Evolutionary conservation across 2,888 invertebrate genomes (phyloP), one percentile per base, ranked within the genome.

Genomic region (Lacanobia oleracea): DNA sequence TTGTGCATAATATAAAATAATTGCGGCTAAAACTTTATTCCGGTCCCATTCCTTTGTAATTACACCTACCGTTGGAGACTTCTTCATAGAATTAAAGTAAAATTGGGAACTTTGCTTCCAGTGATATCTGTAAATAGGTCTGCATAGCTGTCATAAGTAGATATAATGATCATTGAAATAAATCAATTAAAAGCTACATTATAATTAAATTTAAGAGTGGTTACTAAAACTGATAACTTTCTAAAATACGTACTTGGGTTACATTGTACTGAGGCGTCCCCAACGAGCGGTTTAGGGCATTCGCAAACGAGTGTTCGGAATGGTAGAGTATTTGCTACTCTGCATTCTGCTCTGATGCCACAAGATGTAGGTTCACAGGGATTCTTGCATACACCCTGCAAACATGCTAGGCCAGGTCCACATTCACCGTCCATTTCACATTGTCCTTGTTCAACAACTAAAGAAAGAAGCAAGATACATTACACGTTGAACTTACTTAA

Each of bases 261-360:
- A 92, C 99, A 99, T 92, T 98, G 97, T 79, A 97, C 97, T 85
- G 98, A 98, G 14, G 99, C 98, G 92, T 99, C 98, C 82, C 99
- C 99, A 84, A 97, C 96, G 87, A 97, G 98, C 77, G 98, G 98
- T 75, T 97, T 97, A 77, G 98, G 97, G 90, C 99, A 99, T 89
- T 98, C 97, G 91, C 99, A 99, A 74, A 98, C 97, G 97, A 99
- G 98, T 10, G 98, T 98, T 84, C 98, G 97, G 93, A 98, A 96
- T 9, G 99, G 99, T 80, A 98, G 93, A 0, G 98, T 98, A 88
- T 98, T 98, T 37, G 98, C 97, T 14, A 99, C 98, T 12, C 97
- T 97, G 90, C 99, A 99, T 83, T 97, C 97, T 0, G 99, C 98
- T 89, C 98, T 97, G 51, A 95, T 90, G 21, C 98, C 98, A 88